Base-by-base conservation (phyloP, 2,113 vertebrate genomes). In the Laticauda laticaudata region DNA sequence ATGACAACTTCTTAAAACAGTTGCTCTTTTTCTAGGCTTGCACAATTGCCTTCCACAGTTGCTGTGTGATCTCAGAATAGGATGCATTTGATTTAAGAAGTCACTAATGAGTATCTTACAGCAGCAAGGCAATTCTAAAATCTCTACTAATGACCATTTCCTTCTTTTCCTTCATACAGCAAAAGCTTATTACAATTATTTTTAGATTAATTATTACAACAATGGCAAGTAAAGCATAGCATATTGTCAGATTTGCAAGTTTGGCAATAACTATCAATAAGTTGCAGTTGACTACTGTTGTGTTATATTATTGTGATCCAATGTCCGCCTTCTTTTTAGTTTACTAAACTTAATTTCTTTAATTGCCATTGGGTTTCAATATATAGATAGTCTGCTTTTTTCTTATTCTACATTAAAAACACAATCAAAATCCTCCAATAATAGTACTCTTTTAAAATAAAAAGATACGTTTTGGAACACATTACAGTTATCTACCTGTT, bases 231-330 rank as follows among this genome's bases (percentile, higher is more conserved):
- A 85, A 90, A 88, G 45, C 57, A 86, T 91, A 51, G 61, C 3
- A 24, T 56, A 45, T 92, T 94, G 69, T 94, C 43, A 95, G 91
- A 94, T 93, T 90, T 59, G 93, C 21, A 92, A 87, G 12, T 43
- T 0, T 26, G 23, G 81, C 59, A 92, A 48, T 69, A 85, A 88
- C 26, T 59, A 23, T 56, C 90, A 85, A 39, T 10, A 39, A 23
- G 10, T 86, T 43, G 24, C 54, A 59, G 5, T 12, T 24, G 34
- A 86, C 54, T 57, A 24, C 34, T 21, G 5, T 26, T 57, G 12
- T 18, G 29, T 29, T 9, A 48, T 29, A 39, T 43, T 14, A 20
- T 53, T 54, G 26, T 53, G 18, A 10, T n/a, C 10, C 21, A n/a
- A 81, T 53, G 2, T 11, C 21, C 15, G 1, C 64, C 43, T 23